Conservation (phyloP, 2,113 vertebrate genomes). For the Hirundichthys speculiger region DNA sequence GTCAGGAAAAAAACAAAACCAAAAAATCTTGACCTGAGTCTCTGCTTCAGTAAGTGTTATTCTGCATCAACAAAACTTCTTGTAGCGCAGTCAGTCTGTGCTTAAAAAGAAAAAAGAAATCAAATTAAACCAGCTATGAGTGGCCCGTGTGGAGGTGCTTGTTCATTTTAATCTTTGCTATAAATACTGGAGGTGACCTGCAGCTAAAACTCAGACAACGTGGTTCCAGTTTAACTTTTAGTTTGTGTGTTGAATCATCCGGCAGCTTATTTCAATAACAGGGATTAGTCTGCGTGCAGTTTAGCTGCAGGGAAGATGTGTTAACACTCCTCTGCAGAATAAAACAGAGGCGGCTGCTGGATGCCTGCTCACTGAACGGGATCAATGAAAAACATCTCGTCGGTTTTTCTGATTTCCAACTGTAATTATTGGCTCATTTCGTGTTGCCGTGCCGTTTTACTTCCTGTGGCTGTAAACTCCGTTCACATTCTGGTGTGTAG, state of each 20-base stretch:
- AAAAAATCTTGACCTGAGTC: slow-evolving; percentile 35
- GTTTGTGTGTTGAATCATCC: not conserved
- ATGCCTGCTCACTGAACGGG: slow-evolving; percentile 18
- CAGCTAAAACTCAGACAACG: not conserved
- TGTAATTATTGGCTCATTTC: not conserved
- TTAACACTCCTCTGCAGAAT: not conserved
- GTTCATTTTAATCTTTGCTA: not conserved
- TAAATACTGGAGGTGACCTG: not conserved
- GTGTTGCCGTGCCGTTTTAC: not conserved
- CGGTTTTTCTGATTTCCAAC: slow-evolving; percentile 3
- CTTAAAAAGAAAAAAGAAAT: slow-evolving; percentile 1
- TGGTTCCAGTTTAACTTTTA: not conserved
- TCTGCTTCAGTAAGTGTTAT: slow-evolving; percentile 24
- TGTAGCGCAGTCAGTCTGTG: not conserved
- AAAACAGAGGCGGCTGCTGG: slow-evolving; percentile 18
- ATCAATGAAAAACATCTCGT: slow-evolving; percentile 8
- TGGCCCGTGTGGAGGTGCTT: not conserved
- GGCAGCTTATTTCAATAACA: too few relatives aligned
- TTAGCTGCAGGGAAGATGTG: too few relatives aligned
- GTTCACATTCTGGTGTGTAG: not conserved
- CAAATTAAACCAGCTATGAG: not conserved
- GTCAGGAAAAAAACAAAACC: slow-evolving; percentile 19
- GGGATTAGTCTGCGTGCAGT: too few relatives aligned
- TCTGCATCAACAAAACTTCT: slow-evolving; percentile 3
- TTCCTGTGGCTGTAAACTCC: not conserved